Base-by-base conservation (phyloP, 2,797 vertebrate genomes). In the Austrolebias charrua region DNA sequence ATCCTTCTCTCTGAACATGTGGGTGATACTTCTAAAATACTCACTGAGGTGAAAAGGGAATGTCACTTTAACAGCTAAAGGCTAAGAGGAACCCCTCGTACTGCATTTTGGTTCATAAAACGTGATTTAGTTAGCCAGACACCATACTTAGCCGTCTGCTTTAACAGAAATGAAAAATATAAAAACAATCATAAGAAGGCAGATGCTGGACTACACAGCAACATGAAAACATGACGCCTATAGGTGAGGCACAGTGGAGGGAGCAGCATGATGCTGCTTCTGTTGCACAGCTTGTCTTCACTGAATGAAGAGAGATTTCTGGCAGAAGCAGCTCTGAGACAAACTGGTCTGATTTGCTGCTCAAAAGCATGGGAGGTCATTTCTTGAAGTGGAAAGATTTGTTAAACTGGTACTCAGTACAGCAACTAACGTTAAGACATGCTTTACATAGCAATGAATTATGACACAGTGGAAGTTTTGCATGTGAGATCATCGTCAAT, bases 1-100 rank as follows among this genome's bases (percentile, higher is more conserved):
- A 69, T 48, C 66, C 33, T n/a, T n/a, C n/a, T n/a, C n/a, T 47
- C 45, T 19, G 15, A 43, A 61, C 55, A 31, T 59, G 47, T 60
- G 47, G 42, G 42, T 51, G 29, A n/a, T n/a, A n/a, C n/a, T n/a
- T n/a, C n/a, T n/a, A n/a, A 46, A 43, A 54, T 66, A 29, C 16
- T 35, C 33, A 47, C 33, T 51, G 18, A 57, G 18, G 12, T 47
- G 20, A 28, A 18, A 43, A 28, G 43, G 9, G 24, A 28, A 11
- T 19, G 11, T 28, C 20, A n/a, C n/a, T 7, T 3, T 45, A 57
- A 14, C 16, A 44, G 20, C 14, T 44, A 40, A 40, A 40, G 38
- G 38, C 9, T 2, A 40, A 40, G 38, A 40, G 11, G 38, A 40
- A 2, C 13, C 38, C 38, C 38, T 38, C 35, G 11, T 38, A 11